Base-by-base conservation (phyloP, 2,888 invertebrate species). In the Nomada fucata region DNA sequence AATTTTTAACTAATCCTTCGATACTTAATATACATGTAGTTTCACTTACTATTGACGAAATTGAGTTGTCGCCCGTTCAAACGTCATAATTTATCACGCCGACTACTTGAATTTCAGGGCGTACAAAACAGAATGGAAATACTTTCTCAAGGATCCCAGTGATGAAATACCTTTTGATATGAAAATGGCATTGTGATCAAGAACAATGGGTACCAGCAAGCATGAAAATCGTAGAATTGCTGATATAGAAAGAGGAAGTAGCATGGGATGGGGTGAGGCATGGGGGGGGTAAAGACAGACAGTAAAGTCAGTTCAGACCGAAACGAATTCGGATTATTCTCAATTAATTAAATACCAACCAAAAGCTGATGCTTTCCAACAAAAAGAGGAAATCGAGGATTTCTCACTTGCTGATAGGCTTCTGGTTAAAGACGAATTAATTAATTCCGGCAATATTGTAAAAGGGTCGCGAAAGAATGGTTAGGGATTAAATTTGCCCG, bases 271-370 rank as follows among this genome's bases (percentile, higher is more conserved):
- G 50, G 29, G 29, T 5, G 29, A 29, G 29, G 29, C 7, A 29
- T 0, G 36, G 36, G 9, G 1, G 36, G 7, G 36, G 52, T 42
- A 26, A 36, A 52, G 70, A 52, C 29, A 52, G 70, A 52, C 29
- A 53, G 70, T 73, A 64, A 60, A 70, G 76, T 55, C 10, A 57
- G 42, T 70, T 70, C 57, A 74, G 70, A 76, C 65, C 73, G 73
- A 29, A 70, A 76, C 76, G 78, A 85, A 87, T 87, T 87, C 85
- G 72, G 53, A 85, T 85, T 85, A 83, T 85, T 80, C 80, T 83
- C 78, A 79, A 85, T 87, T 87, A 85, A 87, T 87, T 85, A 85
- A 87, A 87, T 87, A 86, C 83, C 87, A 60, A 75, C 64, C 60
- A 73, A 79, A 61, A 73, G 26, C 50, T 52, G 59, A 59, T 68